phyloP scores from a whole-genome alignment of 2,113 vertebrate genomes.

The Asarcornis scutulata region DNA sequence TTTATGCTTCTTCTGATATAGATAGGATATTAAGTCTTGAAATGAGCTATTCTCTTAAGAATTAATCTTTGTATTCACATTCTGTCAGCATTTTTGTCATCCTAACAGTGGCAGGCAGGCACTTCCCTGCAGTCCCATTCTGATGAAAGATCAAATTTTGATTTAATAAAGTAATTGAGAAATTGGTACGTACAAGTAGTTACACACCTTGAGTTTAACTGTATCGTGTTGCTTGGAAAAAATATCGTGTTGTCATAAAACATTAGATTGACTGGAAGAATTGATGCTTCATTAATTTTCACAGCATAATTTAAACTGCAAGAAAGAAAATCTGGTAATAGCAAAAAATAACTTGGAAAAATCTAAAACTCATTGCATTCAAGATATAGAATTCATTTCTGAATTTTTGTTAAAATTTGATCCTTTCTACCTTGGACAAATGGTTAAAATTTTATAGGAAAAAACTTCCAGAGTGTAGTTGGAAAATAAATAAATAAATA shows the following conservation, averaged over 20 bases:
- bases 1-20: neutral
- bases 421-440: neutral
- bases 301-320: neutral
- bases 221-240: neutral
- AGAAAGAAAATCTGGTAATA: neutral
- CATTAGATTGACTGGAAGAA: neutral
- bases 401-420: neutral
- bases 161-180: neutral
- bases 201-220: neutral
- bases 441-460: neutral
- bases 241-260: neutral
- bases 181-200: neutral
- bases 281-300: neutral
- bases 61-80: neutral
- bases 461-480: neutral
- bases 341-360: neutral
- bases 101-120: neutral
- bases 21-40: neutral
- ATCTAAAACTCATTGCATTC: neutral
- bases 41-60: neutral
- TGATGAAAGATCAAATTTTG: neutral
- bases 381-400: neutral
- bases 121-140: neutral
- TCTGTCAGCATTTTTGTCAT: neutral
- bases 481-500: neutral